Conservation (phyloP, 2,797 vertebrate genomes). For the Pangasius krempfi region DNA sequence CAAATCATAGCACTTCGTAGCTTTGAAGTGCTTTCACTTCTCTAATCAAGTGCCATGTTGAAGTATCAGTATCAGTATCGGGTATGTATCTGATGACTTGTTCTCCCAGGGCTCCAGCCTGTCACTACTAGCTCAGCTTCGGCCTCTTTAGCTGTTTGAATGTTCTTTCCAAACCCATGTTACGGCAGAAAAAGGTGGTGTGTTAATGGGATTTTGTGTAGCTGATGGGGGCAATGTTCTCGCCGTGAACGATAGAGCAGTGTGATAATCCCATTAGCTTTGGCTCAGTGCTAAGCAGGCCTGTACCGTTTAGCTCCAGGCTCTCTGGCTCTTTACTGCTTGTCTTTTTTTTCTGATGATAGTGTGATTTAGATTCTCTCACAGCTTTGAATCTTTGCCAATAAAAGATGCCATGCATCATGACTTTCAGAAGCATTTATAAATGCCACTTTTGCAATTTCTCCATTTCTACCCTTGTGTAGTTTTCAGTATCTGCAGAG, state of each 20-base stretch:
- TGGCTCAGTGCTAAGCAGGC: conserved; percentile 58
- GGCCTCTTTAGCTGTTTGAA: conserved; percentile 25
- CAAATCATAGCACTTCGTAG: no score
- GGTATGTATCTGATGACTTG: not conserved
- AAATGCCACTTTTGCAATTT: conserved; percentile 18
- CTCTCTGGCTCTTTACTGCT: conserved; percentile 14
- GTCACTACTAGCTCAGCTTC: not conserved
- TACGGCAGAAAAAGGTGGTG: conserved; percentile 56
- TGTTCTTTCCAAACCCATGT: conserved; percentile 35
- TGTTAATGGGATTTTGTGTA: conserved; percentile 65
- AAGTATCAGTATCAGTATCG: not conserved
- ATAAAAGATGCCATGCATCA: conserved; percentile 14
- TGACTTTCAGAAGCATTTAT: conserved; percentile 27
- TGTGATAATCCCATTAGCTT: conserved; percentile 69
- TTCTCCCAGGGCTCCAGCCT: not conserved
- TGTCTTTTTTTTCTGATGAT: conserved; percentile 39
- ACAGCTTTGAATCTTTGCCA: conserved; percentile 24
- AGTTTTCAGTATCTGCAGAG: not conserved
- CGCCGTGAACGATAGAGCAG: conserved; percentile 61
- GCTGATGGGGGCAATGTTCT: conserved; percentile 63
- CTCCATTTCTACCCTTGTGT: not conserved
- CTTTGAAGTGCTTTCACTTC: not conserved
- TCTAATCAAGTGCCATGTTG: not conserved
- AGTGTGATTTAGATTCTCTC: conserved; percentile 28
- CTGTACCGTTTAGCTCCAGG: conserved; percentile 48